Evolutionary conservation across 2,113 vertebrate genomes (phyloP), one percentile per base, ranked within the genome.

Genomic region (Actenoides hombroni): DNA sequence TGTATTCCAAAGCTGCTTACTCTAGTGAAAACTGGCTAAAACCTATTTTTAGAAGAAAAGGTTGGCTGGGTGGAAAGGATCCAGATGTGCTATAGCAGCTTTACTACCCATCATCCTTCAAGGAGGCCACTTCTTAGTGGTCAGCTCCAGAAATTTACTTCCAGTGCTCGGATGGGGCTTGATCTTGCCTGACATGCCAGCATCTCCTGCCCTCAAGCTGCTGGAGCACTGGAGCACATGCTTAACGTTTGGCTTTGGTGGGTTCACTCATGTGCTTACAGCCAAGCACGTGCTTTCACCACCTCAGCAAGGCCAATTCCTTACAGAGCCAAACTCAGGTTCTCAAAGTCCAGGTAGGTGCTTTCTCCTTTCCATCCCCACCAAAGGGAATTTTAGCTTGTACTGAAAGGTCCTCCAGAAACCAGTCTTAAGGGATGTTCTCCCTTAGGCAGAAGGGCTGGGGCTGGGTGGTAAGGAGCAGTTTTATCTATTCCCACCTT

Each of bases 211-310:
- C 63, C 54, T 68, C 7, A 6, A 82, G 46, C 54, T 40, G 31
- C 54, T 56, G 70, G 49, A 76, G 31, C 61, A 16, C 69, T 80
- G 17, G 9, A 61, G 54, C 54, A 9, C 1, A 7, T 42, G 25
- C 26, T 33, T 17, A 39, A 59, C 2, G 0, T 46, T 46, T 68
- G 40, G 18, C 35, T 56, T 75, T 4, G 39, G 42, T 29, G 11
- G 24, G n/a, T 19, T 44, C 2, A 4, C 44, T 65, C 23, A 0
- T 4, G 16, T 8, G 25, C 11, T 53, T 35, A 21, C 5, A 2
- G 60, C 29, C 39, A 35, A 35, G 24, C 2, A 16, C 1, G 0
- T 29, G 54, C 5, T 48, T 48, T 35, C 65, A 24, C 39, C 76
- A 26, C 18, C 28, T 31, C 23, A 13, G 20, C 60, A 35, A 68